Base-by-base conservation (phyloP, 2,113 vertebrate species). In the Neopipo cinnamomea region DNA sequence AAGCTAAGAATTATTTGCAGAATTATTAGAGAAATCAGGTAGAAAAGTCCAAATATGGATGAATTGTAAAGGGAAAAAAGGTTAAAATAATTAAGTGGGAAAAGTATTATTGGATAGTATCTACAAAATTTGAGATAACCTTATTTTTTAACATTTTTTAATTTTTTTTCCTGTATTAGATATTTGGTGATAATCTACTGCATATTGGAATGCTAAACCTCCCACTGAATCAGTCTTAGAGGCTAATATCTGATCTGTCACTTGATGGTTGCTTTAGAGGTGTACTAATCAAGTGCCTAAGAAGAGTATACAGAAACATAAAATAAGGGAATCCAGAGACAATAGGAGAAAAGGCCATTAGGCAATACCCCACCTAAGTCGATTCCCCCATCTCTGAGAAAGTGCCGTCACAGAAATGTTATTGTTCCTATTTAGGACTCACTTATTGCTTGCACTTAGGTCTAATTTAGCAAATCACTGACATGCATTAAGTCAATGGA, bases 401-500 rank as follows among this genome's bases (percentile, higher is more conserved):
- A 82, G 44, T 49, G 66, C 68, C 87, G 30, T 87, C 31, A n/a
- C 33, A 27, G 37, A 89, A 76, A 78, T 39, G 28, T 58, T 97
- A 73, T 56, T 85, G 56, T 72, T 92, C 53, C 49, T 84, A 88
- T 78, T 95, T 94, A 93, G 62, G 49, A 58, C 73, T 81, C 2
- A 0, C 56, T 89, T 71, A 87, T 13, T 91, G 84, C 80, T 75
- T 92, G 70, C 83, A 91, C 56, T 95, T 89, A 94, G 30, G 49
- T 53, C 53, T 91, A 91, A 85, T 89, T 88, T 94, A 80, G 62
- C 61, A 92, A 89, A 87, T 91, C 65, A 95, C 52, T 79, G 61
- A n/a, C 52, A 24, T 25, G 3, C 70, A 88, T 94, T 94, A 94
- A 85, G 66, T 62, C 4, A 2, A 81, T 82, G 66, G 50, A 23